Conservation (phyloP, 1,140 invertebrate genomes). For the Colletes latitarsis region DNA sequence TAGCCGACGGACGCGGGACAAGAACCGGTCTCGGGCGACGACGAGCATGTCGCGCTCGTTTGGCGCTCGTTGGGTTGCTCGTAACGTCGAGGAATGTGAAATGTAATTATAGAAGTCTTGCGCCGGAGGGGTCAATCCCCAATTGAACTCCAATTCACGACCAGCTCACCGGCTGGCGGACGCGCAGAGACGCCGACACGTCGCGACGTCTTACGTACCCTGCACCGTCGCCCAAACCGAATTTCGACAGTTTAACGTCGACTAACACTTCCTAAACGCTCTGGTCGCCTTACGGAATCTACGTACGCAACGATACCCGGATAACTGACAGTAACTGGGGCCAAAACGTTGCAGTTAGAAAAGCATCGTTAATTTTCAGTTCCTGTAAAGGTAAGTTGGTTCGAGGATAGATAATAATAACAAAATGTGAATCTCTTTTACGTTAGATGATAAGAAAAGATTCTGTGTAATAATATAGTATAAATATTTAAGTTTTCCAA, state of each 20-base stretch:
- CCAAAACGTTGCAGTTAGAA: too few species aligned
- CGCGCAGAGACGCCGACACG: slow-evolving; percentile 24
- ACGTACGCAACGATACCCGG: too few species aligned
- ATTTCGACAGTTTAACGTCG: slow-evolving; percentile 57
- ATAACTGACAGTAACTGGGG: too few species aligned
- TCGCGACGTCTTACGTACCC: background rate
- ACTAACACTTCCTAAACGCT: background rate
- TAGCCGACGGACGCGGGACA: slow-evolving; percentile 15
- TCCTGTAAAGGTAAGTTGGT: too few species aligned
- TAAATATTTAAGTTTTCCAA: too few species aligned
- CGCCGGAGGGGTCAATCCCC: slow-evolving; percentile 65
- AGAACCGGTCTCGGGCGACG: slow-evolving; percentile 54
- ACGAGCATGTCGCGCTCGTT: slow-evolving; percentile 61
- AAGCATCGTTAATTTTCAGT: too few species aligned
- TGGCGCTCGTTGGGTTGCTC: slow-evolving; percentile 56
- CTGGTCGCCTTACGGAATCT: too few species aligned
- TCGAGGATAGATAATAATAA: too few species aligned
- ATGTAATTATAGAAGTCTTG: slow-evolving; percentile 69
- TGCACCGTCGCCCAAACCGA: slow-evolving; percentile 27
- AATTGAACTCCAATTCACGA: slow-evolving; percentile 68
- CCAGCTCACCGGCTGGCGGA: slow-evolving; percentile 33
- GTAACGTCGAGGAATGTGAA: slow-evolving; percentile 67
- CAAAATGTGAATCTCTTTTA: too few species aligned
- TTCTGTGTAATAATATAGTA: too few species aligned
- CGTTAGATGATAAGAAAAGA: too few species aligned